Evolutionary conservation across 2,888 invertebrate species (phyloP), one percentile per base, ranked within the genome.

Genomic region (Cheilosia impressa): DNA sequence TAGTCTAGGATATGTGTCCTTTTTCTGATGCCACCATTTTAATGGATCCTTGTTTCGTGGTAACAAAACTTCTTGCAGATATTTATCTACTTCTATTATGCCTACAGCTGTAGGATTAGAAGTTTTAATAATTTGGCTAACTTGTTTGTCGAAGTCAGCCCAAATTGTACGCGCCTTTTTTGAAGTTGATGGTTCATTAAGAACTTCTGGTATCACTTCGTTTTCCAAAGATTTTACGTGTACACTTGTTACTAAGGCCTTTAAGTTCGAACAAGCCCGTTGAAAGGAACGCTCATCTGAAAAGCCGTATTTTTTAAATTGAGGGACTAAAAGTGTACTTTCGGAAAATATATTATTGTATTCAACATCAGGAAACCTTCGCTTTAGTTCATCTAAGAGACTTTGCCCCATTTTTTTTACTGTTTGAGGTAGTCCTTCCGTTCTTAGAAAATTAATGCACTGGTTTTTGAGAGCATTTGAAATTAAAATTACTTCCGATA

Each of bases 401-500:
- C 19, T 41, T 19, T 50, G 27, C 27, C 1, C 1, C 27, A 27
- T 27, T 7, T 27, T 27, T 27, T 1, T 27, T 27, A 27, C 6
- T 7, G 27, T 27, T 27, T 27, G 27, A 27, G 27, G 27, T 27
- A 27, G 27, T 27, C 27, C 27, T 27, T 6, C 27, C 27, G 6
- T 27, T 52, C 19, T 52, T 19, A 43, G 4, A 27, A 53, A 63
- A 6, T 53, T 17, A 43, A 19, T 19, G 15, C 53, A 63, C 5
- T 45, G 34, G 4, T 19, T 15, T 31, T 31, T 63, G 15, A 73
- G 43, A 9, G 27, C 62, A 34, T 45, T 13, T 1, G 34, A 31
- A 15, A 75, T 75, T 15, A 75, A 31, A 38, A 75, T 75, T 19
- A 75, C 73, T n/a, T 63, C 62, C 31, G 63, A 73, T 22, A 73